Conservation (phyloP, 2,888 invertebrate species). For the Leucophora obtusa region DNA sequence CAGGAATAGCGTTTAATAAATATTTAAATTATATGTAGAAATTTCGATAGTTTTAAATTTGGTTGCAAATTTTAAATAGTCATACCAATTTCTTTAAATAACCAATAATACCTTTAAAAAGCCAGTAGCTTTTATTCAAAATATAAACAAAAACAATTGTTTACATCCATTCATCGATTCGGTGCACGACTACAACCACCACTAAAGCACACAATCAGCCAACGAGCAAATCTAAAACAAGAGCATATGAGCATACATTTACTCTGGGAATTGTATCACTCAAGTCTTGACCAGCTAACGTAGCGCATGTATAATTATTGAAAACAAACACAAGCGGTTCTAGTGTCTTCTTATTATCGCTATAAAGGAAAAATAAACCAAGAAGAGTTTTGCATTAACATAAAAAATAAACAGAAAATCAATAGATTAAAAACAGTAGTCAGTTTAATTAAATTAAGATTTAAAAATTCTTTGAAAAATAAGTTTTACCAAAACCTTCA, state of each 20-base stretch:
- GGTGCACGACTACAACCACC: conserved; percentile 24
- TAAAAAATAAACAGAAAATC: not conserved
- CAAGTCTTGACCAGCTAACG: conserved; percentile 60
- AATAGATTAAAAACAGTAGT: conserved; percentile 13
- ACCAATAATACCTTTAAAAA: not conserved
- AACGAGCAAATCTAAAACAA: conserved; percentile 14
- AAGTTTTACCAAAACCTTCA: conserved; percentile 30
- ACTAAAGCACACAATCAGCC: not conserved
- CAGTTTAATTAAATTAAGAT: not conserved
- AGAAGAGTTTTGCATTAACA: not conserved
- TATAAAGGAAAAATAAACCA: conserved; percentile 9
- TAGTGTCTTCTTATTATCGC: conserved; percentile 13
- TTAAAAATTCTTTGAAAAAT: not conserved
- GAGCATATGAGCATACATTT: conserved; percentile 25
- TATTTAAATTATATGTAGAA: too few relatives aligned
- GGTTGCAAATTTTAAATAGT: too few relatives aligned
- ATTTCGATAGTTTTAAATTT: too few relatives aligned
- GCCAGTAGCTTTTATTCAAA: conserved; percentile 18
- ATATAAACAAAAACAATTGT: conserved; percentile 44
- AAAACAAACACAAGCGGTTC: conserved; percentile 40
- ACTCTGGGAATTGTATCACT: conserved; percentile 43
- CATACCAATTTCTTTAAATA: not conserved
- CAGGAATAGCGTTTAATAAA: too few relatives aligned
- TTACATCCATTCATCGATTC: conserved; percentile 45
- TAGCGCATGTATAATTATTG: conserved; percentile 49